phyloP scores from a whole-genome alignment of 2,888 invertebrate species.

The Epinotia demarniana region DNA sequence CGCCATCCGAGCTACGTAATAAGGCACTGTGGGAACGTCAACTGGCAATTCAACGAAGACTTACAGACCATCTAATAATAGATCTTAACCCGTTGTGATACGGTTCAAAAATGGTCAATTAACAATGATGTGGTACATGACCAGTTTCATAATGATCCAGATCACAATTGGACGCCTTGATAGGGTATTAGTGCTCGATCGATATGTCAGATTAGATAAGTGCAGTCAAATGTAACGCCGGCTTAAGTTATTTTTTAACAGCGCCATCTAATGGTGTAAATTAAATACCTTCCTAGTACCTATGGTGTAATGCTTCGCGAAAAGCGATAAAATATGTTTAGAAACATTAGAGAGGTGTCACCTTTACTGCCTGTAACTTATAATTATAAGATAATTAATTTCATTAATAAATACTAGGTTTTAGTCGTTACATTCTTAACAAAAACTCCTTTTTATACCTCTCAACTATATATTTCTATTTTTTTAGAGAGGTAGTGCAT shows the following conservation, averaged over 20 bases:
- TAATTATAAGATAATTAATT: too few relatives aligned
- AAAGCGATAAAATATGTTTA: background rate
- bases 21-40: conserved; percentile 25
- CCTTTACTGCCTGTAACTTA: too few relatives aligned
- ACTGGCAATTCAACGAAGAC: background rate
- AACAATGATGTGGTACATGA: background rate
- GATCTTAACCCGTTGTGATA: background rate
- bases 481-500: too few relatives aligned
- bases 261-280: background rate
- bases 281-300: background rate
- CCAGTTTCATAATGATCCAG: conserved; percentile 9
- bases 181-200: conserved; percentile 18
- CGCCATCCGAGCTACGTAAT: conserved; percentile 27
- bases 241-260: conserved; percentile 2
- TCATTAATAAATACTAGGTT: too few relatives aligned
- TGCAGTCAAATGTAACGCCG: background rate
- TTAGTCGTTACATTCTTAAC: too few relatives aligned
- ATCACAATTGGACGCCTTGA: conserved; percentile 20
- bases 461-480: too few relatives aligned
- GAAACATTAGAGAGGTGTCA: too few relatives aligned
- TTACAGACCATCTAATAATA: background rate
- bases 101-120: background rate
- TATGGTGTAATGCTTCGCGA: background rate
- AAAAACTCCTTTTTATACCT: too few relatives aligned
- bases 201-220: conserved; percentile 20